phyloP scores from a whole-genome alignment of 1,140 invertebrate species.

The Sinonovacula constricta region DNA sequence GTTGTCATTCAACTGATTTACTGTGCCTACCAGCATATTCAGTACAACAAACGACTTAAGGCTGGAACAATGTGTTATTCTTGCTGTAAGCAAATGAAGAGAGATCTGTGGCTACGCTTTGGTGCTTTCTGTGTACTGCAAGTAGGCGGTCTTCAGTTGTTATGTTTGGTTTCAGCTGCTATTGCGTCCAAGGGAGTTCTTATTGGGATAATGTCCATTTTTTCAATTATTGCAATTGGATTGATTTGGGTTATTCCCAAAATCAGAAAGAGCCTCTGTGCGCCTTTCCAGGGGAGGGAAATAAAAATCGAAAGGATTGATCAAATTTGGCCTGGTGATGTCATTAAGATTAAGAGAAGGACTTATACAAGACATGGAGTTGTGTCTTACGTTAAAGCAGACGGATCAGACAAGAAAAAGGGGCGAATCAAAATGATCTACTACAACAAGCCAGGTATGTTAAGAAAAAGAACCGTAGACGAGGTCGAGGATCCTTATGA shows the following conservation, averaged over 20 bases:
- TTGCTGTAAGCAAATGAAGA: neutral
- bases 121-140: neutral
- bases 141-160: conserved; percentile 5
- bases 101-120: conserved; percentile 11
- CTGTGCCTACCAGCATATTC: neutral
- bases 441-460: conserved; percentile 8
- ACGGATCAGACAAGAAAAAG: neutral
- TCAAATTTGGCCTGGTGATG: conserved; percentile 11
- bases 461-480: neutral
- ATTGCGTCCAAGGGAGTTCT: neutral
- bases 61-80: neutral
- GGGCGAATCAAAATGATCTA: conserved; percentile 9
- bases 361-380: neutral
- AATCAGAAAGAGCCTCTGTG: neutral
- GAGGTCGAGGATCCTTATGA: conserved; percentile 13
- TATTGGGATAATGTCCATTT: neutral
- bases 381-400: neutral
- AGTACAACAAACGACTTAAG: neutral
- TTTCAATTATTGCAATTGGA: neutral
- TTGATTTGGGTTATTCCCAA: neutral
- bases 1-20: neutral
- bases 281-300: conserved; percentile 23
- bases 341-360: conserved; percentile 1
- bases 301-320: neutral
- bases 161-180: neutral